phyloP scores from a whole-genome alignment of 2,797 vertebrate species.

The Eremophila alpestris region DNA sequence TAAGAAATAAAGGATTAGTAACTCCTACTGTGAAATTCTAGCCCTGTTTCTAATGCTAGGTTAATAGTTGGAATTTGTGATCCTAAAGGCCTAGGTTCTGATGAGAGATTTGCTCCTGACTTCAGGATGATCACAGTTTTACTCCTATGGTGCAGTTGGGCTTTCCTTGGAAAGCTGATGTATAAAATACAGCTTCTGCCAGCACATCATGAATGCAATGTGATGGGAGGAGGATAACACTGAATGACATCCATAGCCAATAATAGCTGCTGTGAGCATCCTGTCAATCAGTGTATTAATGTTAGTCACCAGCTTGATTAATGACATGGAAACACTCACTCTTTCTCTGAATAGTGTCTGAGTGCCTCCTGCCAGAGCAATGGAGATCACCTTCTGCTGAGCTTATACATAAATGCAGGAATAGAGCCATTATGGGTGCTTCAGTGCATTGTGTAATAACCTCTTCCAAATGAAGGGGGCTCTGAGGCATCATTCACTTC shows the following conservation, averaged over 20 bases:
- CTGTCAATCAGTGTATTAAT: not conserved
- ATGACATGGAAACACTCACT: constrained; percentile 28
- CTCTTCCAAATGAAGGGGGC: constrained; percentile 12
- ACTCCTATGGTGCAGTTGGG: constrained; percentile 1
- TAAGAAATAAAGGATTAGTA: constrained; percentile 30
- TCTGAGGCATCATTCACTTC: not conserved
- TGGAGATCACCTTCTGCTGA: constrained; percentile 34
- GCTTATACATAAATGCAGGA: not conserved
- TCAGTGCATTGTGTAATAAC: not conserved
- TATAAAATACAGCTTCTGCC: constrained; percentile 29
- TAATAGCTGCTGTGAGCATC: constrained; percentile 1
- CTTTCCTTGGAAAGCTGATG: constrained; percentile 13
- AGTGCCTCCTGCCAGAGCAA: constrained; percentile 12
- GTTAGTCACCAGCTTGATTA: constrained; percentile 30
- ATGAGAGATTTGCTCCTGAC: not conserved
- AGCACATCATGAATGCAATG: not conserved
- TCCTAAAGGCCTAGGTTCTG: not conserved
- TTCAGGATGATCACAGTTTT: constrained; percentile 13
- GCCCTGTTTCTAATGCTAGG: not conserved
- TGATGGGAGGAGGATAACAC: not conserved
- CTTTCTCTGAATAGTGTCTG: constrained; percentile 13
- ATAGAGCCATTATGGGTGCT: not conserved
- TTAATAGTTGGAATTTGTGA: not conserved
- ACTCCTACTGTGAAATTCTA: constrained; percentile 25
- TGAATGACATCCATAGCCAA: not conserved